A percentile compares a stretch with the other conserved stretches of the same genome.
Evolutionary conservation across 2,888 invertebrate species (phyloP).

Genomic region (Brachyptera risi): DNA sequence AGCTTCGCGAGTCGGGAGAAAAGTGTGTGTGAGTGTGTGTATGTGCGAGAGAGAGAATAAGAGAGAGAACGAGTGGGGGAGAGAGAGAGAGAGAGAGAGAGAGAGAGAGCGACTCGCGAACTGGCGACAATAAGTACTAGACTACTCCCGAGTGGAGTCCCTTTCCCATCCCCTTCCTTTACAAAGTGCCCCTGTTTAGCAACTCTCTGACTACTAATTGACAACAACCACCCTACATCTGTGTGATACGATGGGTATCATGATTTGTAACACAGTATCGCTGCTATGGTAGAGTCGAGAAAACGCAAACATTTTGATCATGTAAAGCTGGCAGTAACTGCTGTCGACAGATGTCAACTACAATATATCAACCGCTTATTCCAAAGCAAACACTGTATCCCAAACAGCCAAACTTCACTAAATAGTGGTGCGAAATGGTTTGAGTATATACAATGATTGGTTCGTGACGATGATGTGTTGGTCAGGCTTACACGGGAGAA

Average conservation of each 20-base stretch:
- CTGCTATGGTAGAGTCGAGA: too few species aligned
- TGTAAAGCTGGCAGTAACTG: not conserved
- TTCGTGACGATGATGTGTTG: too few species aligned
- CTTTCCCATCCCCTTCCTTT: constrained; percentile 13
- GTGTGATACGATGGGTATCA: constrained; percentile 16
- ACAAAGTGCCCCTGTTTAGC: constrained; percentile 2
- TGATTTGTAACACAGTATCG: too few species aligned
- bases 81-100: too few species aligned
- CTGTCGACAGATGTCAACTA: constrained; percentile 25
- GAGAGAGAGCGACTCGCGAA: too few species aligned
- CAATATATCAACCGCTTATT: not conserved
- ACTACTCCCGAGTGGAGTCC: too few species aligned
- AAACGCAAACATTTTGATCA: constrained; percentile 14
- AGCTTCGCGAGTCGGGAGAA: constrained; percentile 21
- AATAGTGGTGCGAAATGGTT: not conserved
- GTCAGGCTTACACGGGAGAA: too few species aligned
- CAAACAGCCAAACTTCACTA: not conserved
- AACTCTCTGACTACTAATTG: constrained; percentile 21
- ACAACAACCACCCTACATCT: constrained; percentile 27
- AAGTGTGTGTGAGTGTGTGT: too few species aligned
- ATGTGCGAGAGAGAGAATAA: too few species aligned
- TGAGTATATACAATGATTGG: too few species aligned
- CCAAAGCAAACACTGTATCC: not conserved
- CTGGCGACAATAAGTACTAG: not conserved
- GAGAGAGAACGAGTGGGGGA: too few species aligned